These are phyloP conservation scores for Acanthurus tractus DNA, from an alignment of 2,797 vertebrate species.

Conservation along the genomic window DNA sequence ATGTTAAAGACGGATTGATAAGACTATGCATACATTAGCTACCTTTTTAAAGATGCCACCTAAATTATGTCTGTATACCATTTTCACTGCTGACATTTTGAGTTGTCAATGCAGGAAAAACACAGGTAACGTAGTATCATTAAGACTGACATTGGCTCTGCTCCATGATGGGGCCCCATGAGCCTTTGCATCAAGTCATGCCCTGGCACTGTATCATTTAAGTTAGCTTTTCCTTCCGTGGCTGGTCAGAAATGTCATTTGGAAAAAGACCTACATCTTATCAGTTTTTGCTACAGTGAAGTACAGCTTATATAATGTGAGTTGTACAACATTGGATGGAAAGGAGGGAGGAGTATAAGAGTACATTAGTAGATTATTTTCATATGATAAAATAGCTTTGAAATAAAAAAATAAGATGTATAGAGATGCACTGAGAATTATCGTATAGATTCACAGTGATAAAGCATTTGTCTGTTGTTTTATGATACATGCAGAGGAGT, in stretches of 20 bases:
- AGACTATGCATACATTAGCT: neutral
- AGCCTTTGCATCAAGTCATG: neutral
- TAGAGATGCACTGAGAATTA: neutral
- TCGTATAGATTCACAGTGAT: neutral
- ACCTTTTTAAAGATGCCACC: neutral
- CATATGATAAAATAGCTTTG: neutral
- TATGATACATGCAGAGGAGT: slow-evolving; percentile 1
- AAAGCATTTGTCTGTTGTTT: neutral
- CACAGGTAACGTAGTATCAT: neutral
- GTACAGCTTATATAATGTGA: neutral
- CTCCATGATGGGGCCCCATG: neutral
- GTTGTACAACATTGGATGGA: too few species aligned
- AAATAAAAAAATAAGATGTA: neutral
- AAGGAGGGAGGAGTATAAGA: too few species aligned
- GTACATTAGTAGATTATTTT: neutral
- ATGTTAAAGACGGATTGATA: neutral
- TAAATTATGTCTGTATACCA: neutral
- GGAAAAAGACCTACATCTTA: neutral
- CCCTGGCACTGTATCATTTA: neutral
- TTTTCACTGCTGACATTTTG: neutral
- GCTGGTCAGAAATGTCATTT: neutral
- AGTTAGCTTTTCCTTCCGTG: neutral
- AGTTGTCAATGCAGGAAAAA: neutral
- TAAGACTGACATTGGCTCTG: neutral
- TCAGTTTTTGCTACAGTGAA: neutral